Conservation (phyloP, 2,888 invertebrate genomes). For the Brachypterus glaber region DNA sequence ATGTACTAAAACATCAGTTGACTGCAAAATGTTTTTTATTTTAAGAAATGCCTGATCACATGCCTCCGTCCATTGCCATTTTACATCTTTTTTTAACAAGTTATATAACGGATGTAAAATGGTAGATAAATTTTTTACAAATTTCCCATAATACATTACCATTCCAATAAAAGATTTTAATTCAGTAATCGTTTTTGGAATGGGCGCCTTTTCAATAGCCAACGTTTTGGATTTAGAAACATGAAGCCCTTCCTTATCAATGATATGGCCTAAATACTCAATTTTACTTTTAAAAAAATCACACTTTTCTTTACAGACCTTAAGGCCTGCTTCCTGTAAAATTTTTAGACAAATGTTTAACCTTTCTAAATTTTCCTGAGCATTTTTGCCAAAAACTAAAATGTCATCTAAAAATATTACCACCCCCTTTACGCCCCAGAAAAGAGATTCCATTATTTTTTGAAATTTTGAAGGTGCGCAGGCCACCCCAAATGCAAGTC, state of each 20-base stretch:
- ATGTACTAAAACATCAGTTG: conserved; percentile 15
- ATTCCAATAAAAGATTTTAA: conserved; percentile 18
- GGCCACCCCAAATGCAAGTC: conserved; percentile 27
- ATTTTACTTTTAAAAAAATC: conserved; percentile 13
- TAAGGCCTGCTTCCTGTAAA: conserved; percentile 15
- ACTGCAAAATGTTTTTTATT: conserved; percentile 15
- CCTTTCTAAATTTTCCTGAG: conserved; percentile 12
- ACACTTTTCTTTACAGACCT: conserved; percentile 14
- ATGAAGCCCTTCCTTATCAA: conserved; percentile 14
- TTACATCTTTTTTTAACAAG: conserved; percentile 14
- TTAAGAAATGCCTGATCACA: conserved; percentile 11
- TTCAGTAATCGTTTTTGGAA: conserved; percentile 13
- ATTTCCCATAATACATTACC: conserved; percentile 19
- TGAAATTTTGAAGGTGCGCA: conserved; percentile 32
- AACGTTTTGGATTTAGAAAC: conserved; percentile 10
- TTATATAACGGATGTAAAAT: conserved; percentile 17
- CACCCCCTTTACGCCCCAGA: conserved; percentile 21
- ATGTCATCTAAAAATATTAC: conserved; percentile 26
- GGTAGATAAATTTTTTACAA: conserved; percentile 15
- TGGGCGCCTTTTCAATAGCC: conserved; percentile 15
- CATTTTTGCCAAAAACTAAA: conserved; percentile 17
- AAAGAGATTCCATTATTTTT: conserved; percentile 25
- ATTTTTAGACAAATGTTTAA: conserved; percentile 12
- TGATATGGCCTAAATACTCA: conserved; percentile 13
- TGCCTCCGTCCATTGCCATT: conserved; percentile 13